phyloP scores from a whole-genome alignment of 2,888 invertebrate genomes.

The Synergus laeviventris region DNA sequence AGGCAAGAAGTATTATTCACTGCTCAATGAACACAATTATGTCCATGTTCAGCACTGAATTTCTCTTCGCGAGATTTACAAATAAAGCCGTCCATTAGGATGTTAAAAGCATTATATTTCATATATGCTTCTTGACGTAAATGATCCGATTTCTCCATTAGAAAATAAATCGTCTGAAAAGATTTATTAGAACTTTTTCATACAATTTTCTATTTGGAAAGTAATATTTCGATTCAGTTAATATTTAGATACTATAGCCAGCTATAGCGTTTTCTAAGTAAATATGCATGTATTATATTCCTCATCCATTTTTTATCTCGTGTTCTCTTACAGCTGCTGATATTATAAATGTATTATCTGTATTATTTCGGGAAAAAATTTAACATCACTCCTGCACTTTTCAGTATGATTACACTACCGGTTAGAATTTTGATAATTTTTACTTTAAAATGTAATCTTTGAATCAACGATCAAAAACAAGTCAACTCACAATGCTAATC shows the following conservation, averaged over 20 bases:
- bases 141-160: constrained; percentile 15
- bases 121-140: not conserved
- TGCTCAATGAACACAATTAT: constrained; percentile 21
- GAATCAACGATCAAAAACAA: no score
- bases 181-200: not conserved
- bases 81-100: constrained; percentile 14
- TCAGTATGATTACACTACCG: no score
- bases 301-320: not conserved
- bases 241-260: no score
- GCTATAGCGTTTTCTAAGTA: not conserved
- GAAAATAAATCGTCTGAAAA: not conserved
- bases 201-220: not conserved
- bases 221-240: not conserved
- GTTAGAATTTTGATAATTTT: no score
- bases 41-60: constrained; percentile 26
- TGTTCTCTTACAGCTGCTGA: no score
- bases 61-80: constrained; percentile 19
- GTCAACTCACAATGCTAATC: not conserved
- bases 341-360: no score
- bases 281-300: not conserved
- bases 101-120: constrained; percentile 5
- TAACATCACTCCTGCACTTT: no score
- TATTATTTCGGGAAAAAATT: no score
- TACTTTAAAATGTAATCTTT: no score
- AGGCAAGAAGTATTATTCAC: constrained; percentile 14